These are phyloP conservation scores for Amphibalanus amphitrite DNA, from an alignment of 1,140 invertebrate species.

Conservation along the genomic window DNA sequence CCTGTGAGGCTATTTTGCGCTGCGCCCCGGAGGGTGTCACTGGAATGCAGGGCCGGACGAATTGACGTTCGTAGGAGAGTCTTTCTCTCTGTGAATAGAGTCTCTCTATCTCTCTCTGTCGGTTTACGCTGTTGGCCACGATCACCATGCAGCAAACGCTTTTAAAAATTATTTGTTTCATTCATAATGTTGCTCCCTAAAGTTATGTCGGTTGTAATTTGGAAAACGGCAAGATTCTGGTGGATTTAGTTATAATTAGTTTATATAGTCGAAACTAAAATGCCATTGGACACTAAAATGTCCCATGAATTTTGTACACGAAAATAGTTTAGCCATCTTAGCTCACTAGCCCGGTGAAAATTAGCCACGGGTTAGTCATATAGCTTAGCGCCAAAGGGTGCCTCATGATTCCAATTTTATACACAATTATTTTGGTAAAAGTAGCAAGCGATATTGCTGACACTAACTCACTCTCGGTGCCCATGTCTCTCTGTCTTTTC, in stretches of 20 bases:
- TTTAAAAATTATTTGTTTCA: no score
- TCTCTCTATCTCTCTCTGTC: not conserved
- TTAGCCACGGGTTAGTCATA: not conserved
- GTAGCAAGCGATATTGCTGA: not conserved
- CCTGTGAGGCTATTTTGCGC: not conserved
- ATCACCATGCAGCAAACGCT: not conserved
- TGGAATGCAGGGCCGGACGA: not conserved
- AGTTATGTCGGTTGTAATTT: not conserved
- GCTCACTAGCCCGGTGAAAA: not conserved
- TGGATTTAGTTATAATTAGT: not conserved
- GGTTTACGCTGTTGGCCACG: not conserved
- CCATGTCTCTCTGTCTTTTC: not conserved
- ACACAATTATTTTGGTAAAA: not conserved
- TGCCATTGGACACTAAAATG: not conserved
- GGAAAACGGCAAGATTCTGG: not conserved
- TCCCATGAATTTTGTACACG: not conserved
- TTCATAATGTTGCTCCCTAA: not conserved
- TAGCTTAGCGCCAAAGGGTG: not conserved
- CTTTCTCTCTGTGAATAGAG: no score
- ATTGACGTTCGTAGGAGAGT: no score
- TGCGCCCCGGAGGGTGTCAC: not conserved
- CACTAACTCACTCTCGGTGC: not conserved
- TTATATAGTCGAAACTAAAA: not conserved
- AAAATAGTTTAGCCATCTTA: not conserved
- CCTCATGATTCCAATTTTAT: not conserved